Evolutionary conservation across 2,888 invertebrate genomes (phyloP), one percentile per base, ranked within the genome.

Genomic region (Clanis bilineata): DNA sequence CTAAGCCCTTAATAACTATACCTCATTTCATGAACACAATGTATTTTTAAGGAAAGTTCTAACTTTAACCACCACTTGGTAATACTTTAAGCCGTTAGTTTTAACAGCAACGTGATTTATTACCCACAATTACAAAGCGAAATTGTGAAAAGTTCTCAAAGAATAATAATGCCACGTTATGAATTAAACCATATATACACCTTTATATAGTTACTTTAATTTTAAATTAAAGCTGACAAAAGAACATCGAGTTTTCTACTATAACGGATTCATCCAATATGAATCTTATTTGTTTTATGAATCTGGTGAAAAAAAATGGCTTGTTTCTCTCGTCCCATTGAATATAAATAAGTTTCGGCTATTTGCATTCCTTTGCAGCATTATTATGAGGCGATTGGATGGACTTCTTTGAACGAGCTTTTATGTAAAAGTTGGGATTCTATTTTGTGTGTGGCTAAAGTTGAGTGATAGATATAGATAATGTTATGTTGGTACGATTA

Each of bases 331-430:
- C 22, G 23, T 45, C 23, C 22, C 12, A 45, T 45, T 45, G 45
- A 45, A 45, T 45, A 45, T 45, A 23, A 45, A 45, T 45, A 23
- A 6, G 23, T n/a, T 45, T 23, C 36, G 45, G 6, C 45, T 45
- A 45, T 45, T 45, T 45, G 45, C 45, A 45, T 45, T 45, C 6
- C 45, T 45, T 45, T 45, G 45, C 25, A 45, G 23, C 45, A n/a
- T 25, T 45, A 45, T 45, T 25, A 45, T n/a, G 45, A 23, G 4
- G 22, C 22, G 21, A 44, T 44, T 44, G 22, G 44, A 22, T 12
- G 22, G 12, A 44, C 44, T 22, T 25, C 25, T 45, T 9, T 45
- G 45, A 6, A 25, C 45, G 18, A 41, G 9, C 22, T 25, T 45
- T 45, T n/a, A n/a, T 5, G n/a, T 45, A n/a, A n/a, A n/a, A n/a